phyloP scores from a whole-genome alignment of 2,888 invertebrate genomes.

The Ethmia dodecea region DNA sequence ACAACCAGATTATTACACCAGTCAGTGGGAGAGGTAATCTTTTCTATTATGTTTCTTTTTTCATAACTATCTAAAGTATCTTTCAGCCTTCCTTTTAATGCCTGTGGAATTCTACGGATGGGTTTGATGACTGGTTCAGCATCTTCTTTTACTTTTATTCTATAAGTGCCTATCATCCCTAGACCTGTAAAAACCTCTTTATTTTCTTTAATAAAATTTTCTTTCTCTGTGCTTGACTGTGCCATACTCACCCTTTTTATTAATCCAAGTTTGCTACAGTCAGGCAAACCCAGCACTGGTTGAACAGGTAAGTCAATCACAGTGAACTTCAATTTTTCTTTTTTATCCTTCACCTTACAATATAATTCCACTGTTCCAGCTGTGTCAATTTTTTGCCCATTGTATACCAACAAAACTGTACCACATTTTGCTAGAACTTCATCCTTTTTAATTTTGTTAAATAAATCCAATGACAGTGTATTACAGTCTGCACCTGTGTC shows the following conservation, averaged over 20 bases:
- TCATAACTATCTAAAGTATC: constrained; percentile 11
- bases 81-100: constrained; percentile 7
- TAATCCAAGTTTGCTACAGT: too few species aligned
- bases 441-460: too few species aligned
- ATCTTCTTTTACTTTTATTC: background rate
- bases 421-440: too few species aligned
- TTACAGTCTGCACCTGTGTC: too few species aligned
- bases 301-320: too few species aligned
- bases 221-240: background rate
- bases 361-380: too few species aligned
- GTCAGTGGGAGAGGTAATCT: constrained; percentile 11
- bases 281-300: too few species aligned
- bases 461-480: too few species aligned
- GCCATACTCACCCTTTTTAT: background rate
- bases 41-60: constrained; percentile 12
- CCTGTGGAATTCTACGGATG: constrained; percentile 10
- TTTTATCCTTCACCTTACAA: too few species aligned
- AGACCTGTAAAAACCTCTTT: background rate
- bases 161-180: background rate
- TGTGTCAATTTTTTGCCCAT: too few species aligned
- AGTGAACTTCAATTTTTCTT: too few species aligned
- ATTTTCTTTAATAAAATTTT: background rate
- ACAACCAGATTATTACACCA: constrained; percentile 23
- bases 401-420: too few species aligned
- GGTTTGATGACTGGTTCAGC: constrained; percentile 9